These are phyloP conservation scores for Eonycteris spelaea DNA, from an alignment of 2,113 vertebrate species.

Conservation along the genomic window DNA sequence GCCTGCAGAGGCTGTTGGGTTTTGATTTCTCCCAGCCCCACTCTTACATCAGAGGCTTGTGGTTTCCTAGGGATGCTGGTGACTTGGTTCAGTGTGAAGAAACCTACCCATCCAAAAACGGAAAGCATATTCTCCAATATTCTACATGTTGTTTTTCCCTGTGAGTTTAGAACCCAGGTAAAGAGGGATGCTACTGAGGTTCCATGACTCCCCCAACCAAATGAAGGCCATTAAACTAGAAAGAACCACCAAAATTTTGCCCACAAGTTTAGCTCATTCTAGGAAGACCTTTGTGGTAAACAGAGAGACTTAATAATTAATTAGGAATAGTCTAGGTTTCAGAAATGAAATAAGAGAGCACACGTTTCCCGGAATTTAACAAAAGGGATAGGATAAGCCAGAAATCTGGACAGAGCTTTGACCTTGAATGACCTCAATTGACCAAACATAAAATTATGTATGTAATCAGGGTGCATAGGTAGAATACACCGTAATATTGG, in stretches of 20 bases:
- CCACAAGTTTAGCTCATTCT: neutral
- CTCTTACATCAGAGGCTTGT: neutral
- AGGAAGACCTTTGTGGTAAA: neutral
- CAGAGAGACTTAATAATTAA: neutral
- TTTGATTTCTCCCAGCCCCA: neutral
- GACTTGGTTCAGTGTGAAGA: neutral
- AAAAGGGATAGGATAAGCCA: neutral
- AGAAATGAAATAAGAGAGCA: constrained; percentile 6
- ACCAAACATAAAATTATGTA: neutral
- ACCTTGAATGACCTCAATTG: neutral
- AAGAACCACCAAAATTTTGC: neutral
- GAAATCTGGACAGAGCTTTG: constrained; percentile 31
- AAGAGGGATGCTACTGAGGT: neutral
- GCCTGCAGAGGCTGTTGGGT: neutral
- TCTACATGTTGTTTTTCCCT: neutral
- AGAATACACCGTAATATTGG: neutral
- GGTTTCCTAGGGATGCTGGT: neutral
- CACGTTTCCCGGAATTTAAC: constrained; percentile 43
- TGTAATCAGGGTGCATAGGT: neutral
- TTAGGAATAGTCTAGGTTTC: neutral
- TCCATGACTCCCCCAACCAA: neutral
- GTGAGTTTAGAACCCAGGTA: neutral
- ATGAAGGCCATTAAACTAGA: neutral
- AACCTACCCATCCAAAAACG: neutral
- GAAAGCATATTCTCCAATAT: neutral